phyloP scores from a whole-genome alignment of 2,888 invertebrate species.

The Eilema griseolum region DNA sequence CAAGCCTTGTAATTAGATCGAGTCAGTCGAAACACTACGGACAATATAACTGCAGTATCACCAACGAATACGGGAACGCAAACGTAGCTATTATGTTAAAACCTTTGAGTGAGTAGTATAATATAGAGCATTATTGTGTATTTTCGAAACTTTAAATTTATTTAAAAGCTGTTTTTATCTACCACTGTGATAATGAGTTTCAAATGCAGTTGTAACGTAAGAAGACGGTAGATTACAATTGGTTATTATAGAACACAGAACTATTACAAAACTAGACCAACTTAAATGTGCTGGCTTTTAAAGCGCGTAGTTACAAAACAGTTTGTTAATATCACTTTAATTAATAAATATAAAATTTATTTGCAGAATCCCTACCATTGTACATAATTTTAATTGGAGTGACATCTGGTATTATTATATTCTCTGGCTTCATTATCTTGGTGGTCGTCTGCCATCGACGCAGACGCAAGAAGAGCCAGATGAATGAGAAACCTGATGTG shows the following conservation, averaged over 20 bases:
- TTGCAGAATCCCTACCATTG: slow-evolving; percentile 91
- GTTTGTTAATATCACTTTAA: neutral
- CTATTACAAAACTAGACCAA: too few relatives aligned
- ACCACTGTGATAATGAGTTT: too few relatives aligned
- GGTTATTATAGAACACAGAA: too few relatives aligned
- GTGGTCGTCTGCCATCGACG: slow-evolving; percentile 92
- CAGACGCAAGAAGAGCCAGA: slow-evolving; percentile 83
- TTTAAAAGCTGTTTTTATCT: neutral
- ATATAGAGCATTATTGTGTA: neutral
- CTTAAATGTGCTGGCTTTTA: too few relatives aligned
- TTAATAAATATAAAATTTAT: neutral
- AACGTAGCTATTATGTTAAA: slow-evolving; percentile 93
- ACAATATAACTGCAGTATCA: slow-evolving; percentile 96
- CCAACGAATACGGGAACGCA: slow-evolving; percentile 95
- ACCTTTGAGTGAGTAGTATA: slow-evolving; percentile 92
- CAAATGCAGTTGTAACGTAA: too few relatives aligned
- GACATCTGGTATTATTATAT: slow-evolving; percentile 93
- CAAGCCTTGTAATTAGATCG: slow-evolving; percentile 94
- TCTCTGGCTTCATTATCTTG: slow-evolving; percentile 93
- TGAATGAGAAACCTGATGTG: slow-evolving; percentile 88
- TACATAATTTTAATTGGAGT: slow-evolving; percentile 94
- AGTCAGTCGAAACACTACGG: slow-evolving; percentile 95
- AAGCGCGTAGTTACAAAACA: too few relatives aligned
- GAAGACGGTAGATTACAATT: too few relatives aligned
- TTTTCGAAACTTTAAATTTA: neutral